A percentile compares a stretch with the other conserved stretches of the same genome.
These are phyloP conservation scores for Spodoptera exigua DNA, from an alignment of 2,888 invertebrate species.

Conservation along the genomic window DNA sequence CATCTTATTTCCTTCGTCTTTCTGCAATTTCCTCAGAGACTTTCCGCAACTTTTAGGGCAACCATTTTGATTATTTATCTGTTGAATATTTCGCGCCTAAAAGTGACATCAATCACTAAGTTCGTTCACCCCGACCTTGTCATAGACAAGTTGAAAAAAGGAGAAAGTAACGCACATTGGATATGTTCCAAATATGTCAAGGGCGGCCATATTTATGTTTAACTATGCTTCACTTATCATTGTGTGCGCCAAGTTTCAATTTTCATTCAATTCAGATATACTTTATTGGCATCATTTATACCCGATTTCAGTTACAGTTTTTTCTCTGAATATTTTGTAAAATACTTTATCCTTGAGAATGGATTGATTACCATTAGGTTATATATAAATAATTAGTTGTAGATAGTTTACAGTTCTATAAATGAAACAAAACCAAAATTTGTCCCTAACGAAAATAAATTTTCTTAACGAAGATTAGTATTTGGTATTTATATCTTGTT, in stretches of 20 bases:
- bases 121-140: slow-evolving; percentile 41
- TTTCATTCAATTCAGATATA: slow-evolving; percentile 19
- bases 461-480: no score
- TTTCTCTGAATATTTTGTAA: slow-evolving; percentile 6
- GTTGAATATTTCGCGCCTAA: slow-evolving; percentile 17
- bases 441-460: no score
- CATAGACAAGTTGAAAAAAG: slow-evolving; percentile 25
- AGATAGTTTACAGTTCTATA: no score
- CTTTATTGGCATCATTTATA: slow-evolving; percentile 17
- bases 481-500: no score
- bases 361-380: no score
- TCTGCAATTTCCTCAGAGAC: slow-evolving; percentile 9
- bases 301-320: neutral
- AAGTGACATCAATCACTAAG: slow-evolving; percentile 36
- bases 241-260: slow-evolving; percentile 23
- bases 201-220: slow-evolving; percentile 46
- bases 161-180: slow-evolving; percentile 48
- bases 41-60: no score
- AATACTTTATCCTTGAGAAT: neutral
- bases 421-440: no score
- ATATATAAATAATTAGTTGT: no score
- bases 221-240: slow-evolving; percentile 17
- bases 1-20: neutral
- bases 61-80: slow-evolving; percentile 1
- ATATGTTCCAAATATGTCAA: slow-evolving; percentile 52